Evolutionary conservation across 2,797 vertebrate species (phyloP).

Genomic region (Sebastes dallii): DNA sequence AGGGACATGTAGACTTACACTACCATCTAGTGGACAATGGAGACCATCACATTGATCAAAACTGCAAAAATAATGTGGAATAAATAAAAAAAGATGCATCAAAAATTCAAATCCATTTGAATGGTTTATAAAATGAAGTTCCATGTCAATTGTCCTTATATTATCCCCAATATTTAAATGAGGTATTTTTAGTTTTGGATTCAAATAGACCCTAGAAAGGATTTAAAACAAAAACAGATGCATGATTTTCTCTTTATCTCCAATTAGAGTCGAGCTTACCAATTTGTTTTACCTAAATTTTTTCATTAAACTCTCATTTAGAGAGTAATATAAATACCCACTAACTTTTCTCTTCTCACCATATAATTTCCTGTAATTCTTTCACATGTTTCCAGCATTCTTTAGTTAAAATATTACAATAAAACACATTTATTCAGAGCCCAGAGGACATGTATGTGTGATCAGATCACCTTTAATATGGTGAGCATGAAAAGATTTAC

Average conservation of each 20-base stretch:
- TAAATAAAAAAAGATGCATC: not conserved
- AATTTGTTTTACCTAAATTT: not conserved
- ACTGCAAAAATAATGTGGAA: not conserved
- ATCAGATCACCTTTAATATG: slow-evolving; percentile 75
- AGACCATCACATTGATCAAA: not conserved
- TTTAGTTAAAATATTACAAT: not conserved
- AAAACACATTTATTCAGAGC: not conserved
- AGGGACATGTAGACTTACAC: not conserved
- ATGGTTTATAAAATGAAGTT: not conserved
- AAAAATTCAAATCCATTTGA: not conserved
- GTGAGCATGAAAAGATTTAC: slow-evolving; percentile 59
- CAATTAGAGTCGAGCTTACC: not conserved
- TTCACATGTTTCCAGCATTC: not conserved
- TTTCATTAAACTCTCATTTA: not conserved
- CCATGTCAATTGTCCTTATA: too few relatives aligned
- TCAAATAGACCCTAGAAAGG: not conserved
- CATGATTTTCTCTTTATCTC: not conserved
- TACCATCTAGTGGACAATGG: slow-evolving; percentile 27
- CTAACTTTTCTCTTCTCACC: not conserved
- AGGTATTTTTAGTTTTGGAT: accelerated
- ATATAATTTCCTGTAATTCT: not conserved
- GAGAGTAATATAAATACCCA: not conserved
- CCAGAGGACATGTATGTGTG: not conserved
- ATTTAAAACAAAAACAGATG: not conserved
- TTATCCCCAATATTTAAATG: not conserved